These are phyloP conservation scores for Falco concolor DNA, from an alignment of 2,797 vertebrate species.

Conservation along the genomic window DNA sequence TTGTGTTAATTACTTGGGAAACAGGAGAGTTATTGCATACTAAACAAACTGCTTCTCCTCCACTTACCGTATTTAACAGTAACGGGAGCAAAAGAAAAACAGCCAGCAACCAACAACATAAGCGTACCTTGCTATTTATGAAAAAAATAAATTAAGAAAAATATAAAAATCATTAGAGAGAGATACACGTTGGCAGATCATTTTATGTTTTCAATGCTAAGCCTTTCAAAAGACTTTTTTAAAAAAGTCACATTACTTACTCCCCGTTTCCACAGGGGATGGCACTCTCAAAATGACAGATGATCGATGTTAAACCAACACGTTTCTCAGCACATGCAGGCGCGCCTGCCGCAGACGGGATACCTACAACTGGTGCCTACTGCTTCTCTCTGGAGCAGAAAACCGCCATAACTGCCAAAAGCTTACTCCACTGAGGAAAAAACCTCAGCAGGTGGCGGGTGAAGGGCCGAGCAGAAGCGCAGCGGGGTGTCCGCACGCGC, in stretches of 20 bases:
- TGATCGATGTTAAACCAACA: accelerated
- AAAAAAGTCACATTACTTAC: no score
- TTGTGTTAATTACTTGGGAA: background rate
- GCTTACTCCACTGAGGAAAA: no score
- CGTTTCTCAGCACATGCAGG: no score
- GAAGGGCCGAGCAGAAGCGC: no score
- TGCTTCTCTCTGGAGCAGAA: background rate
- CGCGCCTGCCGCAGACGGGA: accelerated
- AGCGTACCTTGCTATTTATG: no score
- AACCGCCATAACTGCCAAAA: background rate
- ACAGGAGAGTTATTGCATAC: accelerated
- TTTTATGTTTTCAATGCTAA: background rate
- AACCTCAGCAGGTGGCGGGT: accelerated
- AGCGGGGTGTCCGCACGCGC: no score
- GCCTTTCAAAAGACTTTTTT: background rate
- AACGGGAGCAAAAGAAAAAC: background rate
- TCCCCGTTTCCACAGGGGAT: background rate
- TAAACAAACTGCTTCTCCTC: background rate
- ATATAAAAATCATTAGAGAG: background rate
- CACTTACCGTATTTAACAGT: background rate
- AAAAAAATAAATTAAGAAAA: no score
- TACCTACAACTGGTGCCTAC: accelerated
- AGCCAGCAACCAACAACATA: background rate
- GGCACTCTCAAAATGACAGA: no score
- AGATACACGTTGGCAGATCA: background rate